Base-by-base conservation (phyloP, 1,140 invertebrate species). In the Solenopsis fugax region DNA sequence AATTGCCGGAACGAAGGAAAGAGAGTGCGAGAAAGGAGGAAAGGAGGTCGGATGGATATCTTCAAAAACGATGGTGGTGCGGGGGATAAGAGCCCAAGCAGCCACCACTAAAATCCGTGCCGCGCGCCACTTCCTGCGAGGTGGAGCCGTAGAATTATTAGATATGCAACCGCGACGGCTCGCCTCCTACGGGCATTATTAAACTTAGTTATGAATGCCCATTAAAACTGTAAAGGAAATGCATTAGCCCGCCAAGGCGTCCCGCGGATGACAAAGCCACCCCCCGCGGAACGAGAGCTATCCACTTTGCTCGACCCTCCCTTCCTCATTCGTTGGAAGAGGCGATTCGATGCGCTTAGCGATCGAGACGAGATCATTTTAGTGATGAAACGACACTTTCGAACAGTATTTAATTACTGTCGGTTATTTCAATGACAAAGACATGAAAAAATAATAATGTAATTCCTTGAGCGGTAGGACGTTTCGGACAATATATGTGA, bases 151-250 rank as follows among this genome's bases (percentile, higher is more conserved):
- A 92, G 92, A 94, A 94, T 94, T 94, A 94, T 94, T 94, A 94
- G 93, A 94, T 93, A 92, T 93, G 93, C 93, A 94, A 94, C 93
- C 92, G 81, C 91, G 92, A 90, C 93, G 89, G 87, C 88, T 92
- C 82, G 88, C 90, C 90, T 93, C 92, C 93, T 91, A 92, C 92
- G 88, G 88, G 91, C 91, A 93, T 94, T 94, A 95, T 95, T 94
- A 95, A 95, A 95, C 94, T 95, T 95, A 94, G 94, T 95, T 95
- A 95, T 94, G 94, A 95, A 95, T 95, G 93, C 92, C 94, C 94
- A 95, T 95, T 95, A 95, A 95, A 95, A 94, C 93, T 95, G 94
- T 95, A 95, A 95, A 95, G 94, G 94, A 95, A 95, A 95, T 95
- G 94, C 94, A 95, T 95, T 95, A 95, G 94, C 92, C 88, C 90